phyloP scores from a whole-genome alignment of 2,113 vertebrate species.

The Narcine bancroftii region DNA sequence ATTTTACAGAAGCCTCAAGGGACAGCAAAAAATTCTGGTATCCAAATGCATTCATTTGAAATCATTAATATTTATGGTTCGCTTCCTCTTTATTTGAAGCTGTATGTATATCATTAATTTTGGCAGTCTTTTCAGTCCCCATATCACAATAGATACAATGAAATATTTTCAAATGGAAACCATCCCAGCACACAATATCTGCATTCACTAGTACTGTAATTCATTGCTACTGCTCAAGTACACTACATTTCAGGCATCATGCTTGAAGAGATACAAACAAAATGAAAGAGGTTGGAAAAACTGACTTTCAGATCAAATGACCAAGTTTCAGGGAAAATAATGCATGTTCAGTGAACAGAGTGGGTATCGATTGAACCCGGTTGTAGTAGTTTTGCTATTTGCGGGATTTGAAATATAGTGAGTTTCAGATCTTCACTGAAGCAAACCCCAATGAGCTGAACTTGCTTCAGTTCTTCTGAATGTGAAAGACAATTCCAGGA shows the following conservation, averaged over 20 bases:
- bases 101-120: slow-evolving; percentile 3
- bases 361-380: no score
- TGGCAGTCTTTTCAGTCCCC: neutral
- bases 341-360: neutral
- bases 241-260: neutral
- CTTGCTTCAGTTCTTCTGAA: no score
- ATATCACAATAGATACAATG: neutral
- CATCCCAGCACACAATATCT: neutral
- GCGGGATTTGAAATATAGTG: no score
- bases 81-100: neutral
- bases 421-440: no score
- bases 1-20: neutral
- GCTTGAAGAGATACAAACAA: neutral
- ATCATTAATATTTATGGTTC: neutral
- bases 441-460: no score
- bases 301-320: neutral
- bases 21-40: neutral
- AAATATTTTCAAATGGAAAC: neutral
- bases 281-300: neutral
- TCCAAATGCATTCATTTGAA: neutral
- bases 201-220: neutral
- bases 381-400: no score
- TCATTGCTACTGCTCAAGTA: neutral
- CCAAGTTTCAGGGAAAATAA: neutral
- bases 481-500: no score